phyloP scores from a whole-genome alignment of 2,797 vertebrate genomes.

The Sebastes jordani region DNA sequence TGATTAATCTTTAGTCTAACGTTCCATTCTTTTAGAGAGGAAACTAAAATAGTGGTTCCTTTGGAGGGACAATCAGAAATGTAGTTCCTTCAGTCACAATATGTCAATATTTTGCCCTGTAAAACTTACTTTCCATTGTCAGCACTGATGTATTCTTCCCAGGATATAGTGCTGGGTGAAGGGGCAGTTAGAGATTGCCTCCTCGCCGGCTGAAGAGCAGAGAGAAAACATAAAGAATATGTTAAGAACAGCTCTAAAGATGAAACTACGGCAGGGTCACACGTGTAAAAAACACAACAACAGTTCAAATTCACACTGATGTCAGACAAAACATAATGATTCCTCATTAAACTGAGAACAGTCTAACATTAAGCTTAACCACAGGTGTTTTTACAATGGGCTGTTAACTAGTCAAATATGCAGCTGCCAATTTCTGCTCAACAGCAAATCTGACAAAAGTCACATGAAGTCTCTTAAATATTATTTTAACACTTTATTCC shows the following conservation, averaged over 20 bases:
- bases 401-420: not conserved
- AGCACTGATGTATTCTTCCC: conserved; percentile 97
- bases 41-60: not conserved
- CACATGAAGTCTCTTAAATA: not conserved
- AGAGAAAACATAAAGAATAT: not conserved
- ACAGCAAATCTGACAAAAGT: not conserved
- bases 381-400: not conserved
- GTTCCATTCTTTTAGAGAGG: not conserved
- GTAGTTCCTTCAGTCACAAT: not conserved
- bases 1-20: not conserved
- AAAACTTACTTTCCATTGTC: conserved; percentile 94
- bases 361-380: not conserved
- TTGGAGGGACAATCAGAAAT: not conserved
- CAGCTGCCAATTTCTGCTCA: not conserved
- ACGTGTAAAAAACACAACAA: not conserved
- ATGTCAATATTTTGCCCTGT: not conserved
- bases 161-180: conserved; percentile 92
- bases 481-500: not conserved
- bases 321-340: not conserved
- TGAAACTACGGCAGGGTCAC: not conserved
- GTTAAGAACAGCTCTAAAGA: not conserved
- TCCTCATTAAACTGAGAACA: not conserved
- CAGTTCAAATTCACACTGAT: not conserved
- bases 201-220: conserved; percentile 85
- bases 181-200: conserved; percentile 93